phyloP scores from a whole-genome alignment of 2,113 vertebrate species.

The Galbula dea region DNA sequence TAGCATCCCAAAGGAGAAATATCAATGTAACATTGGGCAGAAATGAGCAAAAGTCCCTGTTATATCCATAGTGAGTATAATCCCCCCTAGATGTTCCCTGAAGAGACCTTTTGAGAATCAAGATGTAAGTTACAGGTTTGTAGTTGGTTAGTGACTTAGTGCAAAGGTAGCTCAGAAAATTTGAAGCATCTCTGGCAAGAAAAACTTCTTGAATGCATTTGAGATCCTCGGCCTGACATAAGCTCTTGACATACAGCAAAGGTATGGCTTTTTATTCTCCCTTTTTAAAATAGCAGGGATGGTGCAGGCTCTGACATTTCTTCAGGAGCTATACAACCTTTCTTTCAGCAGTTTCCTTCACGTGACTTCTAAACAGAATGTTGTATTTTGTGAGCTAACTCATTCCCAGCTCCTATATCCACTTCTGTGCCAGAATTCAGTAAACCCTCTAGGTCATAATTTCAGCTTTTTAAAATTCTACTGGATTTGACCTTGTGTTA shows the following conservation, averaged over 20 bases:
- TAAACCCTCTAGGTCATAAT: not conserved
- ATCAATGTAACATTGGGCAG: not conserved
- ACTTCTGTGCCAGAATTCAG: not conserved
- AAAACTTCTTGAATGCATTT: not conserved
- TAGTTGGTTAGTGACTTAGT: not conserved
- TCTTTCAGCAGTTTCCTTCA: not conserved
- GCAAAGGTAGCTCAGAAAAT: not conserved
- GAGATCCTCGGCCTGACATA: not conserved
- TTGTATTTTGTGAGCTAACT: not conserved
- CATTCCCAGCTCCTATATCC: not conserved
- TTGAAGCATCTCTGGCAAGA: not conserved
- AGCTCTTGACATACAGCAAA: not conserved
- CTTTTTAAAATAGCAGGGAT: not conserved
- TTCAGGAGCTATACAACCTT: not conserved
- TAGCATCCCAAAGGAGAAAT: not conserved
- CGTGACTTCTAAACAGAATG: not conserved
- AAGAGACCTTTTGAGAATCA: not conserved
- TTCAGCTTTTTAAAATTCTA: not conserved
- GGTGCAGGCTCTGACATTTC: not conserved
- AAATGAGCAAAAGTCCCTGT: not conserved
- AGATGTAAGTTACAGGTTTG: not conserved
- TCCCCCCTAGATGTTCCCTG: not conserved
- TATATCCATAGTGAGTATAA: not conserved
- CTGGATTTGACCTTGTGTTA: slow-evolving; percentile 1
- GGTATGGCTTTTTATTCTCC: not conserved